These are phyloP conservation scores for Aldrovandia affinis DNA, from an alignment of 2,797 vertebrate genomes.

Conservation along the genomic window DNA sequence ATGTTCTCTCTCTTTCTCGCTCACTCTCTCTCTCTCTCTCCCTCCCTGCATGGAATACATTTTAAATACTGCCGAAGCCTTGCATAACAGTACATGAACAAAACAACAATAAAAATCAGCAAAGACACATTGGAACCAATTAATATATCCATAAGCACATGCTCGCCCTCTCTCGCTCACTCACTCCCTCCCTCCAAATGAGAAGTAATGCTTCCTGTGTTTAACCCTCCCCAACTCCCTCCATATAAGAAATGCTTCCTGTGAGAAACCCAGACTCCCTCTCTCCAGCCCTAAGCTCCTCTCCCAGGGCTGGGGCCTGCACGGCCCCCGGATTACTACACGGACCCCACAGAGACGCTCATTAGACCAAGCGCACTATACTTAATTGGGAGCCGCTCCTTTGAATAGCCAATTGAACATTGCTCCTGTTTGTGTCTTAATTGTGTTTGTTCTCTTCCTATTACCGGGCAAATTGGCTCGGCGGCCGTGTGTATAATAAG, in stretches of 20 bases:
- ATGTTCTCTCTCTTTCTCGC: constrained; percentile 42
- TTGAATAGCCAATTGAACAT: constrained; percentile 19
- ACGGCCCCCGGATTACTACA: constrained; percentile 2
- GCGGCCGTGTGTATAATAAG: background rate
- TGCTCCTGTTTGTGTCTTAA: background rate
- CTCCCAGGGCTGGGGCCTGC: background rate
- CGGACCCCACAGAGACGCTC: constrained; percentile 2
- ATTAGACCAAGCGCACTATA: background rate
- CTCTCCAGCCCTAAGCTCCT: background rate
- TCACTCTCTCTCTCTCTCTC: constrained; percentile 36
- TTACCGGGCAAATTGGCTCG: background rate
- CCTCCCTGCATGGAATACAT: constrained; percentile 14
- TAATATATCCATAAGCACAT: background rate
- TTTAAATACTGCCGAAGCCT: background rate
- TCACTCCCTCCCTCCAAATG: background rate
- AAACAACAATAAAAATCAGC: too few species aligned
- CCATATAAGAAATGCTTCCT: too few species aligned
- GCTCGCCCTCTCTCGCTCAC: background rate
- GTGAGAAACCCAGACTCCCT: background rate
- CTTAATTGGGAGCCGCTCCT: constrained; percentile 12
- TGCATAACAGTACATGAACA: background rate
- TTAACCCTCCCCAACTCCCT: constrained; percentile 27
- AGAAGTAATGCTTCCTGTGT: too few species aligned
- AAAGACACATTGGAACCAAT: too few species aligned
- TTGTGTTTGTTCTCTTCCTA: constrained; percentile 9